Conservation (phyloP, 2,797 vertebrate genomes). For the Tragelaphus eurycerus region DNA sequence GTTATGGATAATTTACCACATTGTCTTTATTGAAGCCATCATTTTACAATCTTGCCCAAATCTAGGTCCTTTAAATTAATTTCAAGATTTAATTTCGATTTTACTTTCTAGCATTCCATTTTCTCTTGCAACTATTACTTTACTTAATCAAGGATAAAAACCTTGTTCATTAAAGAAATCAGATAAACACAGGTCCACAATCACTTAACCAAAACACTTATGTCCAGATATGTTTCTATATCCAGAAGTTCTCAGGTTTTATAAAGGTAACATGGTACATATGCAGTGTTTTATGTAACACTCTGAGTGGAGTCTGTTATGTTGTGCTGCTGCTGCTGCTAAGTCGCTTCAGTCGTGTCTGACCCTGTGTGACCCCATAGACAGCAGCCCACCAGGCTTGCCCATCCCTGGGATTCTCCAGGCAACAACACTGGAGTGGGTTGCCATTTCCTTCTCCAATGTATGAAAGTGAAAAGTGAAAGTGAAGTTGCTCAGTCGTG, state of each 20-base stretch:
- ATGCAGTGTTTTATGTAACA: neutral
- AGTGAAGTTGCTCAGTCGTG: too few relatives aligned
- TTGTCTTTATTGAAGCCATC: neutral
- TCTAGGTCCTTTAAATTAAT: neutral
- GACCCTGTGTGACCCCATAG: too few relatives aligned
- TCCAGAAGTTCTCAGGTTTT: neutral
- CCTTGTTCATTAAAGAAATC: neutral
- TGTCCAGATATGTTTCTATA: neutral
- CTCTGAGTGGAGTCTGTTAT: neutral
- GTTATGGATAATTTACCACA: neutral
- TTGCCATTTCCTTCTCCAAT: too few relatives aligned
- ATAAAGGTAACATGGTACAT: neutral
- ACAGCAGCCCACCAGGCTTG: too few relatives aligned
- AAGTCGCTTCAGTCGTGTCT: too few relatives aligned
- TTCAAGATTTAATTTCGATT: slow-evolving; percentile 17
- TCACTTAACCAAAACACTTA: neutral
- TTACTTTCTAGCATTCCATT: neutral
- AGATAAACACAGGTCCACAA: neutral
- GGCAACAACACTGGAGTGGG: too few relatives aligned
- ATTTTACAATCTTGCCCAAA: slow-evolving; percentile 4
- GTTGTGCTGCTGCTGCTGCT: too few relatives aligned
- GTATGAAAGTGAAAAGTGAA: too few relatives aligned
- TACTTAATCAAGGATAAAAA: slow-evolving; percentile 20
- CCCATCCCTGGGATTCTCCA: too few relatives aligned
- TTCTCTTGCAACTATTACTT: neutral